phyloP scores from a whole-genome alignment of 1,140 invertebrate genomes.

The Carcinoscorpius rotundicauda region DNA sequence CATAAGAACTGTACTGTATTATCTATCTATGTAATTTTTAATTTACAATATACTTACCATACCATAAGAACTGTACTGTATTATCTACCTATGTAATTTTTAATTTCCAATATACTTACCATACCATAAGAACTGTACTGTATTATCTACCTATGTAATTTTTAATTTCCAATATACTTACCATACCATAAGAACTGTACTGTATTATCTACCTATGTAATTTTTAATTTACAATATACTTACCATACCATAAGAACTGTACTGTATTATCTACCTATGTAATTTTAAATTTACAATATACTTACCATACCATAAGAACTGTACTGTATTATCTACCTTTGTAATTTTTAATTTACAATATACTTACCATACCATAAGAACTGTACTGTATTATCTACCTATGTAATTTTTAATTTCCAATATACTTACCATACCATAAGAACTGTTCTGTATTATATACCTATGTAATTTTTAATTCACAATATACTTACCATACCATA shows the following conservation, averaged over 20 bases:
- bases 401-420: not conserved
- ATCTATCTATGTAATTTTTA: not conserved
- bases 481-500: constrained; percentile 83
- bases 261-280: not conserved
- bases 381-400: not conserved
- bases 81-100: not conserved
- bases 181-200: constrained; percentile 99
- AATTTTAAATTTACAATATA: constrained; percentile 13
- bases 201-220: not conserved
- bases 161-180: constrained; percentile 35
- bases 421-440: constrained; percentile 90
- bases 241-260: constrained; percentile 99
- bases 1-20: constrained; percentile 49
- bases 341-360: not conserved
- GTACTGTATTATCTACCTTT: not conserved
- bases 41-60: constrained; percentile 51
- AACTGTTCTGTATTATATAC: too few species aligned
- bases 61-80: constrained; percentile 75
- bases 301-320: constrained; percentile 99
- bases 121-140: constrained; percentile 89
- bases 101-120: constrained; percentile 45
- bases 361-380: constrained; percentile 96
- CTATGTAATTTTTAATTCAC: not conserved
- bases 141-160: not conserved
- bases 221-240: constrained; percentile 28